Evolutionary conservation across 1,140 invertebrate species (phyloP).

Genomic region (Saxidomus purpurata): DNA sequence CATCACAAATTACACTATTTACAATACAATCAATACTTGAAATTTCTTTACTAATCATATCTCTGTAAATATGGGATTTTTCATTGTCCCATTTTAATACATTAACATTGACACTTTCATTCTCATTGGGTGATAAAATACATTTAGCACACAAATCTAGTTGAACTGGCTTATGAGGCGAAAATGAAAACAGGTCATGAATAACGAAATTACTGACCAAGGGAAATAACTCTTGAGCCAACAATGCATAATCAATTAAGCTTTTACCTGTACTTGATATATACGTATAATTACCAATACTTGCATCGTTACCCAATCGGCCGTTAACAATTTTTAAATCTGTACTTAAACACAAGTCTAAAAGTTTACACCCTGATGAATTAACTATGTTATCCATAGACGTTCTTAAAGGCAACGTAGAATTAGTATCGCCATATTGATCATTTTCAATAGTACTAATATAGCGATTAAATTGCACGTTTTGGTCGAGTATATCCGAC

Average conservation of each 20-base stretch:
- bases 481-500: too few species aligned
- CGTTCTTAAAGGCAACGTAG: neutral
- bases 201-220: neutral
- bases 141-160: neutral
- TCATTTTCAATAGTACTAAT: neutral
- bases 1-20: too few species aligned
- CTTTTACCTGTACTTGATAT: neutral
- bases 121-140: too few species aligned
- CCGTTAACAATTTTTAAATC: neutral
- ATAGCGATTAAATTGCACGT: too few species aligned
- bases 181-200: neutral
- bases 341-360: neutral
- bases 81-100: too few species aligned
- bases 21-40: too few species aligned
- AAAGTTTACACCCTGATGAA: neutral
- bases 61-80: too few species aligned
- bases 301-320: too few species aligned
- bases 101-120: too few species aligned
- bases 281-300: neutral
- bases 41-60: too few species aligned
- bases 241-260: neutral
- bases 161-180: neutral
- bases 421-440: too few species aligned
- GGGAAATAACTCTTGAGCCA: neutral
- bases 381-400: neutral